phyloP scores from a whole-genome alignment of 2,113 vertebrate genomes.

The Corythoichthys intestinalis region DNA sequence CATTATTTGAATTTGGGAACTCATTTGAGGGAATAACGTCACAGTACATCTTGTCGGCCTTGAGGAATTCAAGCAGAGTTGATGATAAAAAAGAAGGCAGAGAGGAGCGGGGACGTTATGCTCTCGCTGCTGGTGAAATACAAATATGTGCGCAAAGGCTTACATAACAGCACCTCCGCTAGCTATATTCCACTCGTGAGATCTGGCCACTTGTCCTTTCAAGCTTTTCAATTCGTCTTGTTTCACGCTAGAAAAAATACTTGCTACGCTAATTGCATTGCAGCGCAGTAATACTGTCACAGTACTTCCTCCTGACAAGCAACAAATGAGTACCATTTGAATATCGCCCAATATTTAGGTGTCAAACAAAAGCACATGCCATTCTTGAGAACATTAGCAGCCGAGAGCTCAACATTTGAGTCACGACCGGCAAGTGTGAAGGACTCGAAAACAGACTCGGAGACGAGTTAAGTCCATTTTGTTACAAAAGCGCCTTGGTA shows the following conservation, averaged over 20 bases:
- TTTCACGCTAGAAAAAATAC: conserved; percentile 20
- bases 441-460: no score
- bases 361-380: no score
- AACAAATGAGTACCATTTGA: no score
- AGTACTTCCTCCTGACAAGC: no score
- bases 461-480: no score
- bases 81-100: conserved; percentile 36
- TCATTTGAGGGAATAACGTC: no score
- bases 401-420: no score
- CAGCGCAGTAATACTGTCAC: no score
- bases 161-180: conserved; percentile 47
- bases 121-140: conserved; percentile 38
- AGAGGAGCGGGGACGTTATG: conserved; percentile 20
- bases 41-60: background rate
- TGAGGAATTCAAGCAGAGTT: conserved; percentile 29
- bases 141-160: conserved; percentile 45
- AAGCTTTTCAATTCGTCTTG: conserved; percentile 1
- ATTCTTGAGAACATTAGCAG: no score
- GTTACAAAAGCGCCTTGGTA: no score
- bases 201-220: background rate
- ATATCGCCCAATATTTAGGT: no score
- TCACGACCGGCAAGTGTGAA: no score
- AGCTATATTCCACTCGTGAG: background rate
- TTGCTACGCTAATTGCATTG: conserved; percentile 29
- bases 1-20: background rate